These are phyloP conservation scores for Hozukius guyotensis DNA, from an alignment of 2,797 vertebrate genomes.

Conservation along the genomic window DNA sequence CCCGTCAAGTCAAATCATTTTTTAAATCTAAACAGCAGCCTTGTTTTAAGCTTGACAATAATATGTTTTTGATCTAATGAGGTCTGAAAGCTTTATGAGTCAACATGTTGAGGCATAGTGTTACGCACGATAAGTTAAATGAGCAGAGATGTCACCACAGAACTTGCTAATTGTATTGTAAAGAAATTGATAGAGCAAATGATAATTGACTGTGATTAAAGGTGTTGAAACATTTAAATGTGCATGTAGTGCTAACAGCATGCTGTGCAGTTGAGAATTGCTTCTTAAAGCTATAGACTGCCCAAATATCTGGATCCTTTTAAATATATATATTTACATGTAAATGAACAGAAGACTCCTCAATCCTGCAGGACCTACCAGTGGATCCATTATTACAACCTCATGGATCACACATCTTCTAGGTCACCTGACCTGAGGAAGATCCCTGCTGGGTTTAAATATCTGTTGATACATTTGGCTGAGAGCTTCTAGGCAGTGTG, in stretches of 20 bases:
- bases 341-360: too few species aligned
- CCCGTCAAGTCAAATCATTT: not conserved
- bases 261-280: not conserved
- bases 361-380: too few species aligned
- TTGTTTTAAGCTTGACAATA: not conserved
- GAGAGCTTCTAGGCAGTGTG: not conserved
- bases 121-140: not conserved
- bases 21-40: not conserved
- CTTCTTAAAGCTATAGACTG: not conserved
- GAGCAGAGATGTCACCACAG: not conserved
- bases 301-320: too few species aligned
- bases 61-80: not conserved
- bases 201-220: not conserved
- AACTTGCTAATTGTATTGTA: not conserved
- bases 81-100: not conserved
- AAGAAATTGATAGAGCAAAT: not conserved
- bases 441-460: constrained; percentile 1
- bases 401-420: not conserved
- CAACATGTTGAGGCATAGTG: too few species aligned
- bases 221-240: not conserved
- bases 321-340: too few species aligned
- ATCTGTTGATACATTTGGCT: not conserved
- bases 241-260: not conserved
- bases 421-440: not conserved
- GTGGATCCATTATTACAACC: not conserved